These are phyloP conservation scores for Bambusicola thoracicus DNA, from an alignment of 2,113 vertebrate species.

Conservation along the genomic window DNA sequence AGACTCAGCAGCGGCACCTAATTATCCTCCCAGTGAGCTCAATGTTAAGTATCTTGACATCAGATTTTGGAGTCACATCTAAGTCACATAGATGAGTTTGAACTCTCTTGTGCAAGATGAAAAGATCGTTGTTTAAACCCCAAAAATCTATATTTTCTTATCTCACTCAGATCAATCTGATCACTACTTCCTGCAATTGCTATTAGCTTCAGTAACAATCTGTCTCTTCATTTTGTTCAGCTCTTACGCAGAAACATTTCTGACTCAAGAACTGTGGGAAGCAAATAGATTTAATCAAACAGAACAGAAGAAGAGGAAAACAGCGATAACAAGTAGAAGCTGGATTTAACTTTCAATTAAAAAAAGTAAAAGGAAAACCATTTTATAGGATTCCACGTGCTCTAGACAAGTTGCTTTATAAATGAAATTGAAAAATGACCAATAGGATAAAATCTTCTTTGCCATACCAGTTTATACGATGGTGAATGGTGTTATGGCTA, in stretches of 20 bases:
- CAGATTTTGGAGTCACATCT: neutral
- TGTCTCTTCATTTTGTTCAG: neutral
- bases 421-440: neutral
- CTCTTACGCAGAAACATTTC: neutral
- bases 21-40: neutral
- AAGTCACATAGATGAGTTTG: constrained; percentile 14
- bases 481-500: neutral
- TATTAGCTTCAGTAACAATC: neutral
- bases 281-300: neutral
- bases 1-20: neutral
- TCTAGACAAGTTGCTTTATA: neutral
- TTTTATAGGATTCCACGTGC: neutral
- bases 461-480: neutral
- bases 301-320: neutral
- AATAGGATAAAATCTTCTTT: neutral
- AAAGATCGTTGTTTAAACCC: constrained; percentile 33
- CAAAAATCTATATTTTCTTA: constrained; percentile 1
- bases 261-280: neutral
- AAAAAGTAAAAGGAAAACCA: neutral
- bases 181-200: neutral
- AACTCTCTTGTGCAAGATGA: neutral
- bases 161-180: neutral
- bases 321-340: neutral
- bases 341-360: neutral
- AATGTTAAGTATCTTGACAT: constrained; percentile 30